Base-by-base conservation (phyloP, 1,140 invertebrate genomes). In the Nebria ingens region DNA sequence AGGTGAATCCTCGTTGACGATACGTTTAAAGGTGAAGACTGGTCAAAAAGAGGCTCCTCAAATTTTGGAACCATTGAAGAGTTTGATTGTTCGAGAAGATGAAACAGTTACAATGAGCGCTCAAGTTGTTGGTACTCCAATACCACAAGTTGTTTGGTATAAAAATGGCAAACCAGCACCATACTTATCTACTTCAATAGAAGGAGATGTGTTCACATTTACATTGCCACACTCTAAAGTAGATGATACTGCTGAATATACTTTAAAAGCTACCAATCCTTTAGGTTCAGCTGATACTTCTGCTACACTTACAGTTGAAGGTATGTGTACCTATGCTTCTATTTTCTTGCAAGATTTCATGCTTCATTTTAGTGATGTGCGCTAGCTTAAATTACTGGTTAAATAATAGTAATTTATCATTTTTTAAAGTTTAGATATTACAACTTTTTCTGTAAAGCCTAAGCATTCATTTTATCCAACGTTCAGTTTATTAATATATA, bases 11-110 rank as follows among this genome's bases (percentile, higher is more conserved):
- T 82, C 79, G 50, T 78, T 91, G 49, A 84, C 85, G 54, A 86
- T 93, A 50, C 83, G 82, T 11, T 68, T 97, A 0, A 92, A 91
- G 73, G 86, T 89, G 59, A 84, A 81, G 68, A 88, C 86, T n/a
- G 77, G 78, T 2, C 77, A 84, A 55, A 81, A 81, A 63, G 85
- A 91, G 68, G 78, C 85, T 57, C 89, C 89, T 25, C 82, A 89
- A 75, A 82, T 92, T 42, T 72, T 91, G 29, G 87, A 92, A 69
- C 86, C 86, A 2, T 68, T 91, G 1, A 80, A 81, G 59, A 86
- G 81, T 57, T 77, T 83, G 63, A 80, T 81, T 2, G 80, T 90
- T n/a, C 78, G 81, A 59, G 85, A 89, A 71, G 86, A 85, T 15
- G 88, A 91, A 65, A 83, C 81, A 42, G 79, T 87, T 13, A 79